These are phyloP conservation scores for Nephrotoma flavescens DNA, from an alignment of 2,888 invertebrate species.

Conservation along the genomic window DNA sequence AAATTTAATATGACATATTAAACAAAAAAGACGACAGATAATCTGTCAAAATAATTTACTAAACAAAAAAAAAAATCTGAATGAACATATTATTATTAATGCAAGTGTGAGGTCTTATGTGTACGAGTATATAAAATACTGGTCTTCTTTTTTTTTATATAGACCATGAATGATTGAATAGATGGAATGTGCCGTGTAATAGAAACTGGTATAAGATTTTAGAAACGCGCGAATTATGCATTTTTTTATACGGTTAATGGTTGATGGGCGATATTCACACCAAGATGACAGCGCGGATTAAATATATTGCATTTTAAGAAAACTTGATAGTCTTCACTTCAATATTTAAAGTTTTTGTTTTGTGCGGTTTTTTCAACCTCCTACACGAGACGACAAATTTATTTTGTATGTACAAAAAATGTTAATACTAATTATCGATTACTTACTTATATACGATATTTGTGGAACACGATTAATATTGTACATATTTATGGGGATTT, in stretches of 20 bases:
- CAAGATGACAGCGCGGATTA: not conserved
- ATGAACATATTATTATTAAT: not conserved
- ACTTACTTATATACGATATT: not conserved
- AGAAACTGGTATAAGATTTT: not conserved
- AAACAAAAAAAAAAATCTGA: not conserved
- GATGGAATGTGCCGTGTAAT: not conserved
- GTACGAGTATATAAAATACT: not conserved
- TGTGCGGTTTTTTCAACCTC: not conserved
- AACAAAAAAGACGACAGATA: constrained; percentile 3
- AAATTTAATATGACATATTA: constrained; percentile 2
- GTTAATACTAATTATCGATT: not conserved
- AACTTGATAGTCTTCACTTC: not conserved
- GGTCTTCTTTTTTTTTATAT: not conserved
- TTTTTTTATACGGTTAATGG: not conserved
- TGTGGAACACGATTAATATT: not conserved
- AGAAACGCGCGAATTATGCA: not conserved
- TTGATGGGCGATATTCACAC: not conserved
- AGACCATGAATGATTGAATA: not conserved
- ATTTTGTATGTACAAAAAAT: not conserved
- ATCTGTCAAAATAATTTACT: constrained; percentile 1
- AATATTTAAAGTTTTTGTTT: not conserved
- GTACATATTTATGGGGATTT: not conserved
- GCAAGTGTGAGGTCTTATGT: constrained; percentile 1
- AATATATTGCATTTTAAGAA: not conserved
- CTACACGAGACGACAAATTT: not conserved